Conservation (phyloP, 64 coral and sea anemone species). For the Montipora capricornis region DNA sequence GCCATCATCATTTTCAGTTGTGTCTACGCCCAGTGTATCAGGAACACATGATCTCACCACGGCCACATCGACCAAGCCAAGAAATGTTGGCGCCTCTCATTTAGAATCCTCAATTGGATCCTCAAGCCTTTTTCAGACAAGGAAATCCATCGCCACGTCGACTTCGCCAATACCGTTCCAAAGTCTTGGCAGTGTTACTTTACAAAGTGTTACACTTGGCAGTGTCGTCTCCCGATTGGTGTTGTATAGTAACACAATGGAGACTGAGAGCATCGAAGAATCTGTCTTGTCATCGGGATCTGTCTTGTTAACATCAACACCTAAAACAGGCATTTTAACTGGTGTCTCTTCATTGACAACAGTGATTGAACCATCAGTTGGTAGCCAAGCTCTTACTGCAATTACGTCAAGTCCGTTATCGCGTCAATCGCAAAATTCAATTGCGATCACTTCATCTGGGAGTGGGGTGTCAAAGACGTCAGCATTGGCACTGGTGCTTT, state of each 20-base stretch:
- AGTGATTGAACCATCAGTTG: background rate
- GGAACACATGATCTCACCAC: background rate
- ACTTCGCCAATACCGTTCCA: background rate
- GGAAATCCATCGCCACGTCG: background rate
- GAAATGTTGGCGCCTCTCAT: background rate
- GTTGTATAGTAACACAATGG: background rate
- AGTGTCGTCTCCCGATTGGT: background rate
- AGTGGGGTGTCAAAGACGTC: background rate
- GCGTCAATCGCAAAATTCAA: background rate
- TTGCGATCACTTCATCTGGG: background rate
- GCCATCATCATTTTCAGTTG: background rate
- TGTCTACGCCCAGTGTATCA: background rate
- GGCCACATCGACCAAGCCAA: background rate
- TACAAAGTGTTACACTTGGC: background rate
- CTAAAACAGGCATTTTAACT: background rate
- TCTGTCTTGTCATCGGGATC: background rate
- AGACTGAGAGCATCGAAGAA: background rate
- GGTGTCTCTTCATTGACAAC: background rate
- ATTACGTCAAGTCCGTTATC: background rate
- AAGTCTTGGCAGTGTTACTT: background rate
- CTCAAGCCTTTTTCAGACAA: background rate
- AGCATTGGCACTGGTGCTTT: too few species aligned
- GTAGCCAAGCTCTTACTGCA: background rate
- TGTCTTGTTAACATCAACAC: background rate
- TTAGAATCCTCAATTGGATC: background rate